phyloP scores from a whole-genome alignment of 2,888 invertebrate genomes.

The Caenorhabditis sinica region DNA sequence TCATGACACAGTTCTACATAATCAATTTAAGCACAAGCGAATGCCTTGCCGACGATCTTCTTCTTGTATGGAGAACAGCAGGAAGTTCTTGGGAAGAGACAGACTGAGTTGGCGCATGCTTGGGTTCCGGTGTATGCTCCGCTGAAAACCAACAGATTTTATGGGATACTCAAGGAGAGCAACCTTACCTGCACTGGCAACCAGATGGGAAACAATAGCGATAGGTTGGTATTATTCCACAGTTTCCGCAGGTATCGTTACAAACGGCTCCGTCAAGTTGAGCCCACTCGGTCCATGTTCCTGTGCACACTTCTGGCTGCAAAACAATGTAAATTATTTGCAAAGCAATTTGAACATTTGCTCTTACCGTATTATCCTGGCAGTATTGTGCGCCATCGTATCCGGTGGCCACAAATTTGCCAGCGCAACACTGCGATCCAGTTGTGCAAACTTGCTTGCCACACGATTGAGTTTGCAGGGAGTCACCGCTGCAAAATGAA shows the following conservation, averaged over 20 bases:
- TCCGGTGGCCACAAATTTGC: constrained; percentile 62
- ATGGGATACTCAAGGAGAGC: no score
- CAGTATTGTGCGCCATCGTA: constrained; percentile 71
- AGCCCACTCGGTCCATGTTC: constrained; percentile 72
- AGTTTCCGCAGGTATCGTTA: constrained; percentile 73
- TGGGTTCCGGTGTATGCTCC: constrained; percentile 24
- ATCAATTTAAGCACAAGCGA: constrained; percentile 22
- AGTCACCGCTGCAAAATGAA: constrained; percentile 49
- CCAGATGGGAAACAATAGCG: constrained; percentile 71
- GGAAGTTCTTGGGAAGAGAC: constrained; percentile 67
- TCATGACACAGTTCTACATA: constrained; percentile 18
- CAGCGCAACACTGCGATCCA: constrained; percentile 50
- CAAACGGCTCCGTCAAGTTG: constrained; percentile 39
- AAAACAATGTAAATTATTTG: neutral
- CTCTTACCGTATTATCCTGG: constrained; percentile 62
- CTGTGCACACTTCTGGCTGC: constrained; percentile 65
- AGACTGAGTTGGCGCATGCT: constrained; percentile 62
- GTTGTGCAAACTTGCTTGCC: constrained; percentile 61
- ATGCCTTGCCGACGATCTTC: constrained; percentile 37
- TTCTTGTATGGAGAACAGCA: constrained; percentile 69
- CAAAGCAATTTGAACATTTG: no score
- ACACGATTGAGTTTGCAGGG: constrained; percentile 56
- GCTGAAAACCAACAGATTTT: constrained; percentile 18
- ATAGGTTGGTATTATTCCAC: constrained; percentile 51
- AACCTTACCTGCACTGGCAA: constrained; percentile 71